These are phyloP conservation scores for Nothocercus nigrocapillus DNA, from an alignment of 2,113 vertebrate genomes.

Conservation along the genomic window DNA sequence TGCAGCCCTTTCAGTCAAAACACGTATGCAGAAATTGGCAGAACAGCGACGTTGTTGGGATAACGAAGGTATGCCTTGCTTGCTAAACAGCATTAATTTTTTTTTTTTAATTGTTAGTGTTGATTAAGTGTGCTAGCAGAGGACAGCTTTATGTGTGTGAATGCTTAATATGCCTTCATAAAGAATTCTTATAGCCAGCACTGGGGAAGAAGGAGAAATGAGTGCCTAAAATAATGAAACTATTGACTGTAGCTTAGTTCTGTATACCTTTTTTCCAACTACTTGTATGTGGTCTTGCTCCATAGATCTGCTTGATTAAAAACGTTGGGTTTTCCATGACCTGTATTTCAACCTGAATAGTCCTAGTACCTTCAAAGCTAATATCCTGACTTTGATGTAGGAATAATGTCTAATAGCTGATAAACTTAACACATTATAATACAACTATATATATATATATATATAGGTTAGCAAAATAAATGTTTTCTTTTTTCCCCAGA, in stretches of 20 bases:
- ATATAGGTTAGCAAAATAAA: neutral
- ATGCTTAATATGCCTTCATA: neutral
- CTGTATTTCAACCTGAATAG: neutral
- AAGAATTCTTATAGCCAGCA: neutral
- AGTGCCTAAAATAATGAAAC: neutral
- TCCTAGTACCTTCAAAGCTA: neutral
- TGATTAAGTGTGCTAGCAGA: neutral
- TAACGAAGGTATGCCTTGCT: conserved; percentile 55
- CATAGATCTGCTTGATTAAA: neutral
- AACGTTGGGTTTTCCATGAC: neutral
- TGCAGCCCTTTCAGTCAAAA: conserved; percentile 78
- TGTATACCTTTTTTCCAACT: neutral
- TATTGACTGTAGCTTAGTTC: neutral
- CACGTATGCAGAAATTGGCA: conserved; percentile 88
- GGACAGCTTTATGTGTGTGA: neutral
- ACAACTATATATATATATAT: neutral
- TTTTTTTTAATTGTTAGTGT: neutral
- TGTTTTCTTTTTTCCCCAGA: conserved; percentile 59
- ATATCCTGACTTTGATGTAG: neutral
- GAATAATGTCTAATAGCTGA: neutral
- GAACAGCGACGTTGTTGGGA: conserved; percentile 90
- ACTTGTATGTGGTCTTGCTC: neutral
- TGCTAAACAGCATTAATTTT: neutral
- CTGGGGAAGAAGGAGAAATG: neutral
- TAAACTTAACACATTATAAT: neutral